Evolutionary conservation across 1,140 invertebrate species (phyloP).

Genomic region (Eupeodes corollae): DNA sequence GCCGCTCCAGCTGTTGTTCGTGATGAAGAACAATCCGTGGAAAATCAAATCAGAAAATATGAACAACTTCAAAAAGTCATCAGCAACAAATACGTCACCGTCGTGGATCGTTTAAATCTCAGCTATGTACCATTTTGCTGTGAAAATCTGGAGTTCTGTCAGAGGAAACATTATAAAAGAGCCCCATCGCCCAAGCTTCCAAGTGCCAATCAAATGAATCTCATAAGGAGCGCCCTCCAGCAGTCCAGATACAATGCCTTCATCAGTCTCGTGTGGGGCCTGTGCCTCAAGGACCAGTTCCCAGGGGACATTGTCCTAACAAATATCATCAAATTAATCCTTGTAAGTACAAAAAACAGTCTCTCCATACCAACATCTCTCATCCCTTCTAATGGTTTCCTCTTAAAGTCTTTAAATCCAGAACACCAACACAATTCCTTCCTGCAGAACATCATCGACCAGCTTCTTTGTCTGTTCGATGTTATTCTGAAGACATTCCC

Average conservation of each 20-base stretch:
- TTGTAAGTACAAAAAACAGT: slow-evolving; percentile 6
- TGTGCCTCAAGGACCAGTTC: slow-evolving; percentile 7
- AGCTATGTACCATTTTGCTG: too few relatives aligned
- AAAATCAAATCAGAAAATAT: too few relatives aligned
- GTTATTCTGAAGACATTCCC: slow-evolving; percentile 9
- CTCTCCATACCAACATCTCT: background rate
- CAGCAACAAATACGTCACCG: too few relatives aligned
- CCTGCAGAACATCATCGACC: background rate
- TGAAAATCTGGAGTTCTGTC: too few relatives aligned
- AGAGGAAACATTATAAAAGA: too few relatives aligned
- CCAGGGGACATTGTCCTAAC: slow-evolving; percentile 9
- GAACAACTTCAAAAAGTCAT: too few relatives aligned
- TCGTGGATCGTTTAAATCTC: too few relatives aligned
- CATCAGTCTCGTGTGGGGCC: slow-evolving; percentile 3
- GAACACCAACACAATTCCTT: background rate
- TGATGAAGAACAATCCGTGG: too few relatives aligned
- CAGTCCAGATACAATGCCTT: slow-evolving; percentile 7
- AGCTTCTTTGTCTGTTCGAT: slow-evolving; percentile 2
- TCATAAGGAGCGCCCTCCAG: background rate
- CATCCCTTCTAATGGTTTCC: background rate
- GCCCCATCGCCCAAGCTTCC: too few relatives aligned
- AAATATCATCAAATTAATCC: slow-evolving; percentile 8
- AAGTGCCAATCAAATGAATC: too few relatives aligned
- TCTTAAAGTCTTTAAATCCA: background rate
- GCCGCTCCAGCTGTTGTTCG: too few relatives aligned